phyloP scores from a whole-genome alignment of 1,140 invertebrate genomes.

The Drosophila punjabiensis region DNA sequence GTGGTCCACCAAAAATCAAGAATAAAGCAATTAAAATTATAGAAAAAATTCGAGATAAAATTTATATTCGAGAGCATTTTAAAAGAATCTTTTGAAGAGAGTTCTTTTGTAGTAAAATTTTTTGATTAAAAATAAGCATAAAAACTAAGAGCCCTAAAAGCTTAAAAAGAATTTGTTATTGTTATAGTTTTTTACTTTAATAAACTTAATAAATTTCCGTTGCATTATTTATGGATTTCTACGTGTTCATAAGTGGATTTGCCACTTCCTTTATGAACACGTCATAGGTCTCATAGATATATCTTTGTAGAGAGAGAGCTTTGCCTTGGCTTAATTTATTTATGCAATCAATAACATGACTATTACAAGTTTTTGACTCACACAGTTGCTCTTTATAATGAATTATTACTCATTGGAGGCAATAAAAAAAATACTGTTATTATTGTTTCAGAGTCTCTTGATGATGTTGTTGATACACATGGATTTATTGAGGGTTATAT shows the following conservation, averaged over 20 bases:
- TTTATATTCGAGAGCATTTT: conserved; percentile 38
- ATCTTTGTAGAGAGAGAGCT: background rate
- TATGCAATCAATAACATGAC: conserved; percentile 33
- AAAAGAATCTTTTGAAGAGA: conserved; percentile 11
- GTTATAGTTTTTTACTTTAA: conserved; percentile 3
- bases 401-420: conserved; percentile 23
- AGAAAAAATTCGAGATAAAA: conserved; percentile 60
- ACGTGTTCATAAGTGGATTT: conserved; percentile 20
- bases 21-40: conserved; percentile 77
- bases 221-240: conserved; percentile 2
- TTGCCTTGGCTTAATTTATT: conserved; percentile 24
- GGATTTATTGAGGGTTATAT: background rate
- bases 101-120: conserved; percentile 9
- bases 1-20: conserved; percentile 63
- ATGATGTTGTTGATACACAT: conserved; percentile 41
- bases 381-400: conserved; percentile 13
- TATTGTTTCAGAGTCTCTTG: conserved; percentile 3
- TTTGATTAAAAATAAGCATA: conserved; percentile 41
- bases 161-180: conserved; percentile 6
- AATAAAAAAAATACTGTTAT: conserved; percentile 12
- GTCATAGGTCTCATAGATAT: conserved; percentile 15
- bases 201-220: conserved; percentile 1
- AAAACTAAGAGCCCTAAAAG: conserved; percentile 59
- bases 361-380: conserved; percentile 16
- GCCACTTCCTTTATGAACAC: conserved; percentile 19